phyloP scores from a whole-genome alignment of 2,797 vertebrate genomes.

The Epinephelus malabaricus region DNA sequence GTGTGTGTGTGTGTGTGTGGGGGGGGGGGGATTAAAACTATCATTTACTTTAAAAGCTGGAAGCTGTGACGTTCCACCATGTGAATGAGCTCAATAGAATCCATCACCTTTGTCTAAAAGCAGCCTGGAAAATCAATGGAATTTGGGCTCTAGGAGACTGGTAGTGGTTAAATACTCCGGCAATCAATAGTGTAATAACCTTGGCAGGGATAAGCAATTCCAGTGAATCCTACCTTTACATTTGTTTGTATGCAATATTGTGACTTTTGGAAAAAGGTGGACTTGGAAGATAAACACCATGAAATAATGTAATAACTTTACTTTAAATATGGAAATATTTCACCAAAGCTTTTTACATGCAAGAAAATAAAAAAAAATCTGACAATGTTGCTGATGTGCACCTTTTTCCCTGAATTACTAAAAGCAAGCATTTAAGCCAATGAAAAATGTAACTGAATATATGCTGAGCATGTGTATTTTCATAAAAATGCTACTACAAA shows the following conservation, averaged over 20 bases:
- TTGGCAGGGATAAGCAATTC: constrained; percentile 66
- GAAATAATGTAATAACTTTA: neutral
- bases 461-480: neutral
- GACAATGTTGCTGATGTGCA: neutral
- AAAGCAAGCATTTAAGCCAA: neutral
- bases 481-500: neutral
- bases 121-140: constrained; percentile 77
- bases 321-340: neutral
- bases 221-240: constrained; percentile 42
- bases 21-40: constrained; percentile 73
- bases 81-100: constrained; percentile 74
- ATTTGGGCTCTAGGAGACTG: constrained; percentile 76
- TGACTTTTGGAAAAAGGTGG: neutral
- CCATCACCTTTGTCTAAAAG: constrained; percentile 70
- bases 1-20: no score
- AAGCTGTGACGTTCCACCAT: constrained; percentile 60
- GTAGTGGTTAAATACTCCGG: constrained; percentile 76
- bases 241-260: constrained; percentile 7
- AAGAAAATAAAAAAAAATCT: neutral
- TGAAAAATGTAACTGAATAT: neutral
- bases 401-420: neutral
- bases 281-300: neutral
- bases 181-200: constrained; percentile 84
- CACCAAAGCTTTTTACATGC: neutral
- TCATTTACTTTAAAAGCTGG: constrained; percentile 62